Conservation (phyloP, 2,797 vertebrate genomes). For the Mastacembelus armatus region DNA sequence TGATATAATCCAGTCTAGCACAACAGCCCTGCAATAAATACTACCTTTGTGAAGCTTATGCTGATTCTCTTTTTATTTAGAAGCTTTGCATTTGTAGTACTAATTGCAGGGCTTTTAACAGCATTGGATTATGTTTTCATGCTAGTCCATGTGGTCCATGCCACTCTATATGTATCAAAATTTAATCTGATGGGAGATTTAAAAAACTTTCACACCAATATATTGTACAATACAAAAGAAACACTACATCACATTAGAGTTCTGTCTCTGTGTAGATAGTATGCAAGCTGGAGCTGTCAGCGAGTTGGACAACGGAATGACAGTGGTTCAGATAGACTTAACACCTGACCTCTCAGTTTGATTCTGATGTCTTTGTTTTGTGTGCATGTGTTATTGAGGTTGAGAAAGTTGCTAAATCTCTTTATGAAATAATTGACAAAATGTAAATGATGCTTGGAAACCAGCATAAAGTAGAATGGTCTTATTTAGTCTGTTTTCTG, state of each 20-base stretch:
- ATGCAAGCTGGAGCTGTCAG: conserved; percentile 39
- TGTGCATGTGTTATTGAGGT: conserved; percentile 65
- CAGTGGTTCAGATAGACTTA: conserved; percentile 41
- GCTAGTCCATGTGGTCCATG: conserved; percentile 4
- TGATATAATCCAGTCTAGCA: conserved; percentile 33
- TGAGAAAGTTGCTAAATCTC: conserved; percentile 47
- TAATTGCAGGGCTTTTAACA: conserved; percentile 23
- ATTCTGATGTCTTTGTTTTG: conserved; percentile 40
- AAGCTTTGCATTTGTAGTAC: conserved; percentile 3
- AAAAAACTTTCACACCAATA: conserved; percentile 26
- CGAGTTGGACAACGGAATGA: conserved; percentile 27
- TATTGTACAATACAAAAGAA: conserved; percentile 54
- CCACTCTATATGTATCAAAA: conserved; percentile 28
- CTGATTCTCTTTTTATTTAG: conserved; percentile 23
- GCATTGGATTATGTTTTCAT: conserved; percentile 19
- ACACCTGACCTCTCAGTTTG: conserved; percentile 33
- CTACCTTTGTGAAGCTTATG: conserved; percentile 36
- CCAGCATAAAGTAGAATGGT: conserved; percentile 6
- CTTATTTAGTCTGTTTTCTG: conserved; percentile 11
- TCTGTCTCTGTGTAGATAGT: conserved; percentile 16
- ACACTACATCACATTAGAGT: conserved; percentile 59
- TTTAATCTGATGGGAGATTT: conserved; percentile 14
- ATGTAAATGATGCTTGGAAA: conserved; percentile 63
- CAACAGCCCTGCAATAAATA: conserved; percentile 49
- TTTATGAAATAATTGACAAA: conserved; percentile 54